Conservation (phyloP, 2,888 invertebrate genomes). For the Pristionchus exspectatus region DNA sequence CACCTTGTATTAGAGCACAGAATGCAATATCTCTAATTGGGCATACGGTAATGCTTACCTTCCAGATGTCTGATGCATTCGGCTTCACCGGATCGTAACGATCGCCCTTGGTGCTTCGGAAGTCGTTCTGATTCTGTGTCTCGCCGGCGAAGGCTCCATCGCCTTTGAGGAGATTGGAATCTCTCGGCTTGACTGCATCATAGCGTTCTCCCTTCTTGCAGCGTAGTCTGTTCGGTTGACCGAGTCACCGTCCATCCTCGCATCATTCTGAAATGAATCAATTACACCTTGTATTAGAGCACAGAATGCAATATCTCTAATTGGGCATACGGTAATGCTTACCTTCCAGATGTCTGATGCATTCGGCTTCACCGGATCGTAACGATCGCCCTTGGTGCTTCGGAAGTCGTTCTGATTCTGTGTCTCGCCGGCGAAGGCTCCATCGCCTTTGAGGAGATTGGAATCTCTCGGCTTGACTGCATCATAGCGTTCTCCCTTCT, state of each 20-base stretch:
- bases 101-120: constrained; percentile 59
- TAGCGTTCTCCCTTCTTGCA: constrained; percentile 58
- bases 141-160: constrained; percentile 62
- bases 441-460: constrained; percentile 56
- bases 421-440: constrained; percentile 45
- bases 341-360: constrained; percentile 59
- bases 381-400: constrained; percentile 32
- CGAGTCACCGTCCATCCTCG: constrained; percentile 53
- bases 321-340: neutral
- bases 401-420: constrained; percentile 50
- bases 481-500: constrained; percentile 58
- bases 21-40: too few relatives aligned
- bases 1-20: too few relatives aligned
- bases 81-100: constrained; percentile 56
- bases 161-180: constrained; percentile 58
- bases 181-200: constrained; percentile 55
- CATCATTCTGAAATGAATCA: constrained; percentile 46
- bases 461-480: constrained; percentile 55
- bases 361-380: constrained; percentile 9
- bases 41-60: too few relatives aligned
- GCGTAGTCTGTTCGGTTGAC: constrained; percentile 60
- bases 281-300: neutral
- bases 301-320: too few relatives aligned
- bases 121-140: constrained; percentile 63
- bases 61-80: constrained; percentile 54